Percentiles rank a stretch among this genome's conserved stretches.
Conservation (phyloP, 2,888 invertebrate species). For the Drosophila picticornis region DNA sequence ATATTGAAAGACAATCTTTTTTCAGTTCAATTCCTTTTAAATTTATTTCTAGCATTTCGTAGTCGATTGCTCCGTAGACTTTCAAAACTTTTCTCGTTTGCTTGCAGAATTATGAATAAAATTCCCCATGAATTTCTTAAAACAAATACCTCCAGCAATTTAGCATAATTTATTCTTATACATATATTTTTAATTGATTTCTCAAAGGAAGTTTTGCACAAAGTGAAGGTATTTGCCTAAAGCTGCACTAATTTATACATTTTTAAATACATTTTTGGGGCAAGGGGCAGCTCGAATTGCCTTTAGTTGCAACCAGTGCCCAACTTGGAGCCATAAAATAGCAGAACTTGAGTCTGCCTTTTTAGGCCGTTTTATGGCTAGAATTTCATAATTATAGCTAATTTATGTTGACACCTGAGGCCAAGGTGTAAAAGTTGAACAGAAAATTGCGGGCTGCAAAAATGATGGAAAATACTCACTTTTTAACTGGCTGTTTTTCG, state of each 20-base stretch:
- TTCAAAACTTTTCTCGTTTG: neutral
- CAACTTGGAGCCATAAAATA: conserved; percentile 45
- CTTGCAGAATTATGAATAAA: neutral
- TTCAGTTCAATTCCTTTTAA: neutral
- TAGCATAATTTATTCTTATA: neutral
- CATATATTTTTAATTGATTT: neutral
- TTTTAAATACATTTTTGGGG: conserved; percentile 6
- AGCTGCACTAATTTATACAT: neutral
- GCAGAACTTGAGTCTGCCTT: conserved; percentile 9
- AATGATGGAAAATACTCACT: conserved; percentile 48
- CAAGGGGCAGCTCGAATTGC: conserved; percentile 8
- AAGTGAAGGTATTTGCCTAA: neutral
- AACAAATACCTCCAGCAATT: conserved; percentile 1
- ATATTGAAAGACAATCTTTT: neutral
- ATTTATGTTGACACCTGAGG: conserved; percentile 80
- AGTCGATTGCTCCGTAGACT: neutral
- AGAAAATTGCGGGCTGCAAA: conserved; percentile 32
- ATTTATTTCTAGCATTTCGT: too few species aligned
- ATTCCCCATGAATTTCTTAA: neutral
- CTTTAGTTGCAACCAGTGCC: conserved; percentile 19
- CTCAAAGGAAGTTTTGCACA: neutral
- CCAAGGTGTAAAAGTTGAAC: conserved; percentile 49
- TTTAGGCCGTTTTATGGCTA: conserved; percentile 37
- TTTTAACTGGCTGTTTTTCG: conserved; percentile 2
- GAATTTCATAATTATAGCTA: conserved; percentile 72